Base-by-base conservation (phyloP, 2,797 vertebrate genomes). In the Rhinogobio ventralis region DNA sequence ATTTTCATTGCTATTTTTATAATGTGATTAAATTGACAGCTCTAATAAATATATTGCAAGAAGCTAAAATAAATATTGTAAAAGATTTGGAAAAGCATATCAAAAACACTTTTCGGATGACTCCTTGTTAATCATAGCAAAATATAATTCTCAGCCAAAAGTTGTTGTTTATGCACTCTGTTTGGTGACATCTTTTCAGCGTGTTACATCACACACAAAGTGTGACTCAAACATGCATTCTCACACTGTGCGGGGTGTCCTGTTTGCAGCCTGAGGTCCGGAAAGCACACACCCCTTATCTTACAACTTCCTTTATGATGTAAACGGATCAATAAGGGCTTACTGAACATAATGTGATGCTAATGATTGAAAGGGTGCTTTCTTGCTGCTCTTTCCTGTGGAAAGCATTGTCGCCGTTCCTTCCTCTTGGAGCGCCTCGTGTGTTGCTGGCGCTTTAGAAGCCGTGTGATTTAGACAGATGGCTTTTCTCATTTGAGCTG, bases 401-500 rank as follows among this genome's bases (percentile, higher is more conserved):
- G 60, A 76, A 42, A 53, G 45, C 73, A 68, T 30, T 77, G 60
- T 17, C 13, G 36, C 17, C 17, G 33, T 60, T 49, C 3, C 42
- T 64, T 85, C 69, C 30, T 64, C 45, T 77, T 1, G 0, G 33
- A 23, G 4, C 14, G 0, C 28, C 25, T 17, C 60, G n/a, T 2
- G 51, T 75, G 78, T 30, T 36, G 5, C 39, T 45, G 28, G 72
- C 1, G 15, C 53, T 30, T 71, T 67, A 20, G 69, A 79, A 73
- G 45, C 39, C 10, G 6, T 13, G 36, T 28, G 77, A 84, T 81
- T 81, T 77, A 78, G 83, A 87, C 83, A 87, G 79, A 85, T 85
- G 86, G 79, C 81, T 76, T 66, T 51, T 74, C 79, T 85, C 69
- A 81, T 83, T 82, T 55, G 57, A 23, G 66, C 51, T 87, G 87